Base-by-base conservation (phyloP, 2,113 vertebrate species). In the Meleagris gallopavo region DNA sequence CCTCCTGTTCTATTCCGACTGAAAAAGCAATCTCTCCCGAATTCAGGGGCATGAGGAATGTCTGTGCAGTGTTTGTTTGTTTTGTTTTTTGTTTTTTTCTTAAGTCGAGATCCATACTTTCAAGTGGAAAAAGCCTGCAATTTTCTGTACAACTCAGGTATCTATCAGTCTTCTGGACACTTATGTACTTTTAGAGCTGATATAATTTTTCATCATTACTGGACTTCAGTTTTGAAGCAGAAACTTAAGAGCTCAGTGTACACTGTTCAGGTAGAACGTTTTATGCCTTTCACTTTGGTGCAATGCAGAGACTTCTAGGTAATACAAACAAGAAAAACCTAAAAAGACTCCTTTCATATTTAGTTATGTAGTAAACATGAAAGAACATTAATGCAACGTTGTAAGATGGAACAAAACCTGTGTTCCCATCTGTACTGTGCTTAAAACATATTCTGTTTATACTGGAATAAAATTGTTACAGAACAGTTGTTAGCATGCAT, bases 141-240 rank as follows among this genome's bases (percentile, higher is more conserved):
- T 76, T 16, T 43, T 71, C 22, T 50, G 6, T 38, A 25, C 7
- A 38, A 21, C 4, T 40, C 41, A 16, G 20, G 15, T 50, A 50
- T 48, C 46, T 43, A 13, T 43, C n/a, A 22, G 41, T 64, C 46
- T 57, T 48, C 32, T n/a, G 50, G 41, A 30, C 6, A 1, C 7
- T 69, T 6, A 2, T 4, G 5, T 18, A 4, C 45, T 54, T 55
- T 4, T 1, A 15, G 43, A 32, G 22, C 18, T 3, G 5, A 13
- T 54, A 8, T 48, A 46, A 29, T 54, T 76, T 55, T 69, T 76
- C 36, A 25, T 66, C 10, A 2, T 76, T 38, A 32, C 43, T 38
- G 18, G 32, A 48, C 55, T 65, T 81, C 32, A 41, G 0, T 64
- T 65, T 64, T 45, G 7, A 65, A 82, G 22, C 5, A 64, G 34